These are phyloP conservation scores for Cebus imitator DNA, from an alignment of 2,113 vertebrate species.

Conservation along the genomic window DNA sequence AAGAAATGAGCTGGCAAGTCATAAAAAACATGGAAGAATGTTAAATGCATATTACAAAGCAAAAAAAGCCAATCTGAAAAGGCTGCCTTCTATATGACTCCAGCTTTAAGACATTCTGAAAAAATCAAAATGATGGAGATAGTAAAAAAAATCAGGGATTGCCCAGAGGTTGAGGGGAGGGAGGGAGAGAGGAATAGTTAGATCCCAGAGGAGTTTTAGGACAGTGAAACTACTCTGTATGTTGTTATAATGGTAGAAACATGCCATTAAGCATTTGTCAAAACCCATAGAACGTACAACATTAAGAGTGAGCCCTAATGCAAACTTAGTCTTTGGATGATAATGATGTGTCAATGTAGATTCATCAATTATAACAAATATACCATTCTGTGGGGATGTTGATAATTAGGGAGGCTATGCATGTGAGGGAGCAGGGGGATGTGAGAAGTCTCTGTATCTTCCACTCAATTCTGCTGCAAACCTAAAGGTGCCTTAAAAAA, in stretches of 20 bases:
- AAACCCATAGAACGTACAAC: neutral
- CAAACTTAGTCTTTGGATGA: neutral
- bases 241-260: neutral
- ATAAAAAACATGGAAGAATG: neutral
- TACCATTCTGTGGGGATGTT: neutral
- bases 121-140: neutral
- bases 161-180: neutral
- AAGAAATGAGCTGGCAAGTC: neutral
- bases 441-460: neutral
- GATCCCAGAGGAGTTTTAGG: neutral
- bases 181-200: no score
- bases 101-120: neutral
- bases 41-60: neutral
- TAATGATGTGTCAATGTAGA: neutral
- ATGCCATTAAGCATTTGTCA: neutral
- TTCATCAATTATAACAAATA: neutral
- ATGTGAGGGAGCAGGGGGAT: rapidly evolving
- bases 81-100: neutral
- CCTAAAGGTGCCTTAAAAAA: neutral
- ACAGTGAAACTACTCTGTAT: neutral
- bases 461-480: neutral
- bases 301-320: neutral
- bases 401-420: neutral
- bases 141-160: neutral
- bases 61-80: neutral